Percentiles rank a stretch among this genome's conserved stretches.
Conservation (phyloP, 2,113 vertebrate genomes). For the Orthonyx spaldingii region DNA sequence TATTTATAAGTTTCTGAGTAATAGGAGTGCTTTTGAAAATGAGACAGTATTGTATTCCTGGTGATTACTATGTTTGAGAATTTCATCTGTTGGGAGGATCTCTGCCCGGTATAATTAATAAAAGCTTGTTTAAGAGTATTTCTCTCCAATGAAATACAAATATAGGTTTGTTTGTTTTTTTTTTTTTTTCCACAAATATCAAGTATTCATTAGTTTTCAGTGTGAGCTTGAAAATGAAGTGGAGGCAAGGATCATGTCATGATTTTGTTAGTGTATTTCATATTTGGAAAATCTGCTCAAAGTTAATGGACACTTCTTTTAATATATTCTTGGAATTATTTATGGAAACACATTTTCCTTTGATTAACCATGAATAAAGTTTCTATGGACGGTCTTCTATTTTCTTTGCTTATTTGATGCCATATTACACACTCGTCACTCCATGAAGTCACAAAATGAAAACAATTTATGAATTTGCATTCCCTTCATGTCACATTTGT, state of each 20-base stretch:
- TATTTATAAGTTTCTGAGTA: background rate
- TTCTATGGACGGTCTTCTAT: background rate
- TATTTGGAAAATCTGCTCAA: background rate
- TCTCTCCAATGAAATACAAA: background rate
- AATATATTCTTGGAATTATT: background rate
- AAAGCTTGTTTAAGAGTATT: background rate
- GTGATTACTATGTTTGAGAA: background rate
- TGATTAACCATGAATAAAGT: background rate
- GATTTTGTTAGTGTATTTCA: background rate
- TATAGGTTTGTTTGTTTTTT: too few relatives aligned
- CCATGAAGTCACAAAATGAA: conserved; percentile 17
- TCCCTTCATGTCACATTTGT: background rate
- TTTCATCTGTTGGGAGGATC: background rate
- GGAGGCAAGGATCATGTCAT: background rate
- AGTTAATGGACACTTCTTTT: background rate
- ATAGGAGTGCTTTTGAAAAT: background rate
- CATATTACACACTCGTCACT: background rate
- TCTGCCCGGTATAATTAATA: background rate
- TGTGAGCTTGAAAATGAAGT: background rate
- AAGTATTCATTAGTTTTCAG: background rate
- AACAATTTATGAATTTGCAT: background rate
- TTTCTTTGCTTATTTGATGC: background rate
- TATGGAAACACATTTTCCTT: background rate
- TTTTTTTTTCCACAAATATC: background rate
- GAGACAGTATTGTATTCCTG: background rate